phyloP scores from a whole-genome alignment of 2,113 vertebrate genomes.

The Nyctereutes procyonoides region DNA sequence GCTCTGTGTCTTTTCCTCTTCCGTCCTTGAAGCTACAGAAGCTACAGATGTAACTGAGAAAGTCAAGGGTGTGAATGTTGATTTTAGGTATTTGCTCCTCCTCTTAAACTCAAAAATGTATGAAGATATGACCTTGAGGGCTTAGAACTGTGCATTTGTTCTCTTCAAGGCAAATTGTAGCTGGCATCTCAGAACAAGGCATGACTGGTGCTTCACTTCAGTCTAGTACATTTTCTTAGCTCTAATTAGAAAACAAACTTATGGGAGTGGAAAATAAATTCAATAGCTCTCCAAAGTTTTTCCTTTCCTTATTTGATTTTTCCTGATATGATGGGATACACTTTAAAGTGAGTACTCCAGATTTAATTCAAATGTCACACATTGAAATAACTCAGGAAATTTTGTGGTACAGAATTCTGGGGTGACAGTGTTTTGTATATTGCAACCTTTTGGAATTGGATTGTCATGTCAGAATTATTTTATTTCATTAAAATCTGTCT shows the following conservation, averaged over 20 bases:
- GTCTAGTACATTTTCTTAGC: background rate
- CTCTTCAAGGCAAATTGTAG: background rate
- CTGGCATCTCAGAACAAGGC: background rate
- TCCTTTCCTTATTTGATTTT: background rate
- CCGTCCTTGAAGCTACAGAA: background rate
- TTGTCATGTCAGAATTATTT: conserved; percentile 28
- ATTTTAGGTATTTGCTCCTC: background rate
- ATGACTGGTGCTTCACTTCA: background rate
- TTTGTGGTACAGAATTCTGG: background rate
- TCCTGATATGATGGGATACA: background rate
- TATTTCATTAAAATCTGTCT: conserved; percentile 45
- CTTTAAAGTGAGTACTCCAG: background rate
- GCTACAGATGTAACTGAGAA: background rate
- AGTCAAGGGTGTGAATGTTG: background rate
- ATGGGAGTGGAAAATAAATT: background rate
- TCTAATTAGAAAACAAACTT: background rate
- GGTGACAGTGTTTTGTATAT: conserved; percentile 8
- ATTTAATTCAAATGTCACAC: conserved; percentile 44
- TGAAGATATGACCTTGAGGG: background rate
- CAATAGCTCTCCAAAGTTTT: background rate
- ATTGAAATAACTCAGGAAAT: conserved; percentile 49
- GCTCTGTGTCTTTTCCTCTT: background rate
- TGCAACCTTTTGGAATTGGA: background rate
- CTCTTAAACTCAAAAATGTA: background rate
- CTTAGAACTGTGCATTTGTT: background rate